Evolutionary conservation across 2,888 invertebrate genomes (phyloP).

Genomic region (Harmothoe impar): DNA sequence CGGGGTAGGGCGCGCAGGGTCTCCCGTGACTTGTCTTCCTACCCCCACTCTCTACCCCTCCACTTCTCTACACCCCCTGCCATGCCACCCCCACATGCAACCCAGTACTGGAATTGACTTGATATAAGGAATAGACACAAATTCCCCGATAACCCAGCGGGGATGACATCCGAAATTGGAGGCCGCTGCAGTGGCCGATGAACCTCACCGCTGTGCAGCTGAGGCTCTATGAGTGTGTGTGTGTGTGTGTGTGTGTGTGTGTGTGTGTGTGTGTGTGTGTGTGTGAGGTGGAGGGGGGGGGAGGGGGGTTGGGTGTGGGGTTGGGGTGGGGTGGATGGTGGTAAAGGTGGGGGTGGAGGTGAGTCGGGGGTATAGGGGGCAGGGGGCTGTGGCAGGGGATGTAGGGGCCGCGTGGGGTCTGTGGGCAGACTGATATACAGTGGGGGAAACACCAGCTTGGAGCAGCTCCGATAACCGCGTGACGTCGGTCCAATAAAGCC

Average conservation of each 20-base stretch:
- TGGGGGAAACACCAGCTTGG: neutral
- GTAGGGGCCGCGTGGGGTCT: neutral
- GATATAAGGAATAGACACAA: slow-evolving; percentile 57
- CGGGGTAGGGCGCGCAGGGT: neutral
- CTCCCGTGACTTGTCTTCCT: slow-evolving; percentile 39
- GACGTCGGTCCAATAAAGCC: slow-evolving; percentile 40
- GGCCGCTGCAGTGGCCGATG: neutral
- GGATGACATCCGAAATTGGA: slow-evolving; percentile 52
- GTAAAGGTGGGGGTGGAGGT: neutral
- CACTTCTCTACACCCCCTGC: neutral
- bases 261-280: neutral
- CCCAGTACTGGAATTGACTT: slow-evolving; percentile 51
- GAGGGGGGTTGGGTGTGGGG: neutral
- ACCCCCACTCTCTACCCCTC: neutral
- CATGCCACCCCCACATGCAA: neutral
- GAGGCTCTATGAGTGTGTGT: neutral
- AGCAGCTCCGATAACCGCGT: slow-evolving; percentile 27
- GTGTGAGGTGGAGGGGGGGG: slow-evolving; percentile 2
- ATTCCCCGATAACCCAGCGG: slow-evolving; percentile 29
- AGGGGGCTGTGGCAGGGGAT: neutral
- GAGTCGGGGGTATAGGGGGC: neutral
- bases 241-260: neutral
- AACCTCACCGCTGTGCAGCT: neutral
- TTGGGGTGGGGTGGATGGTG: neutral
- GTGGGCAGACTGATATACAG: slow-evolving; percentile 47